Conservation (phyloP, 2,888 invertebrate genomes). For the Orchesella flavescens region DNA sequence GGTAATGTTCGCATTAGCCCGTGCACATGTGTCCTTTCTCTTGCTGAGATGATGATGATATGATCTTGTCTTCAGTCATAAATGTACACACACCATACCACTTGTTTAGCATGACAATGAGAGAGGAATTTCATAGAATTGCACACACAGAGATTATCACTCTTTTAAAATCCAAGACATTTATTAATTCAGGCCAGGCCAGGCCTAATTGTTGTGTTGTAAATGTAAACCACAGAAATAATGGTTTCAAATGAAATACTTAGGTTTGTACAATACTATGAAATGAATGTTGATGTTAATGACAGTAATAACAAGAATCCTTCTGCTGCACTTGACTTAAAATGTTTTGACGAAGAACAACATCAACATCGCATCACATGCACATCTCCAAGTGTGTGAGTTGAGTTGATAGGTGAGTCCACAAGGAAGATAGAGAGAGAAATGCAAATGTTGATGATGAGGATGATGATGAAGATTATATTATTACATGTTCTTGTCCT, state of each 20-base stretch:
- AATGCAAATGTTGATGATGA: constrained; percentile 23
- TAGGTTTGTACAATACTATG: too few species aligned
- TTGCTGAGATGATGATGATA: background rate
- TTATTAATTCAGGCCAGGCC: background rate
- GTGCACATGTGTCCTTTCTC: background rate
- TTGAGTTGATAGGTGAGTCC: too few species aligned
- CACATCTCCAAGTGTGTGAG: background rate
- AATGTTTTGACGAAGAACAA: background rate
- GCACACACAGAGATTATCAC: constrained; percentile 18
- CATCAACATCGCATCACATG: background rate
- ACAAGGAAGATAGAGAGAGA: background rate
- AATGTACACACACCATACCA: constrained; percentile 12
- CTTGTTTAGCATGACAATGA: constrained; percentile 24
- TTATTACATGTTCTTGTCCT: constrained; percentile 7
- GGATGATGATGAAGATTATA: background rate
- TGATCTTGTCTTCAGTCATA: background rate
- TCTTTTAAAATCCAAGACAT: constrained; percentile 1
- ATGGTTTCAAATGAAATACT: too few species aligned
- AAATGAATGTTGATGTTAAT: constrained; percentile 20
- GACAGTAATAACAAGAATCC: constrained; percentile 31
- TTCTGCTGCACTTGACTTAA: constrained; percentile 2
- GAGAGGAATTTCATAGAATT: constrained; percentile 24
- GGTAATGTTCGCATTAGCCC: background rate
- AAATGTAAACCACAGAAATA: too few species aligned
- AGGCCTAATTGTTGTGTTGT: too few species aligned